Evolutionary conservation across 2,113 vertebrate genomes (phyloP), one percentile per base, ranked within the genome.

Genomic region (Lonchura striata): DNA sequence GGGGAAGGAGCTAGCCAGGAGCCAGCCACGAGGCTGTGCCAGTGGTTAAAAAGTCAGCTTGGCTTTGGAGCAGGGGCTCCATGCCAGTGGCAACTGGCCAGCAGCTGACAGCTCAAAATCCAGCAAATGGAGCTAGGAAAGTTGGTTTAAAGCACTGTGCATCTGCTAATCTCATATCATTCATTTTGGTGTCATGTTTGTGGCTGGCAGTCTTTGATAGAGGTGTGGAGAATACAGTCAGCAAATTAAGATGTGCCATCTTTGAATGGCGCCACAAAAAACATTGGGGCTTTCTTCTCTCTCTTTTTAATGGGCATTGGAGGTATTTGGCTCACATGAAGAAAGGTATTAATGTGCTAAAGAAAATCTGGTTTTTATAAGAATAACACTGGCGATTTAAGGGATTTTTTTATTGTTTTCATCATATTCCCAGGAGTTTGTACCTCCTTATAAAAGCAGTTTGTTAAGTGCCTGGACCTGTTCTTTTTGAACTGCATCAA

Each of bases 61-160:
- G 89, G 93, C 91, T 77, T 33, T 52, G 56, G 52, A 85, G 52
- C 68, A 80, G 92, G 64, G 82, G 54, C 57, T 72, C 61, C 41
- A 4, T 91, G 88, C 86, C 85, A 92, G 23, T 60, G 93, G 86
- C 84, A 95, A 96, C 93, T 88, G 92, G 42, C 91, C 15, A n/a
- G 44, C 69, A 80, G 66, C 59, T 77, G 82, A 69, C 82, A 93
- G 79, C 37, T 95, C 75, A 96, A 92, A 96, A 94, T 87, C 59
- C 53, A 96, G 41, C 59, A 75, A 95, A 71, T 49, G 57, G 82
- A 94, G 80, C 77, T 92, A 54, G 61, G 33, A 35, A 93, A 94
- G 85, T 65, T 97, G 75, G 44, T 94, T 91, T 77, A 70, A 66
- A 77, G 72, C 74, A 86, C 33, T 61, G 63, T 88, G 56, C 69